Percentiles rank a stretch among this genome's conserved stretches.
phyloP scores from a whole-genome alignment of 2,888 invertebrate species.

The Operophtera brumata region DNA sequence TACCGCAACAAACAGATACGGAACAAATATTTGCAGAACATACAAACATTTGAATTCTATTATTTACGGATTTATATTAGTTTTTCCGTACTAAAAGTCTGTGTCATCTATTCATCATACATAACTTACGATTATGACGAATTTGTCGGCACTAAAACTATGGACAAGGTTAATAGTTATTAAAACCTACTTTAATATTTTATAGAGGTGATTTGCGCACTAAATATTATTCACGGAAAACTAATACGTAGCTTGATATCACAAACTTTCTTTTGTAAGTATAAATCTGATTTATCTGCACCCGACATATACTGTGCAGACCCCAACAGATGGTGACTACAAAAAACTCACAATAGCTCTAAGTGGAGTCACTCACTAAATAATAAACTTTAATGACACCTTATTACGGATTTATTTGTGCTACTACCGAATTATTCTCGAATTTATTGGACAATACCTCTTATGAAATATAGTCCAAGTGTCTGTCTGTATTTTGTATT shows the following conservation, averaged over 20 bases:
- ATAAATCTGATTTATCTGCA: conserved; percentile 35
- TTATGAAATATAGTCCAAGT: neutral
- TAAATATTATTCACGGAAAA: no score
- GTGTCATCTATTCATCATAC: neutral
- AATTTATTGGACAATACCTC: conserved; percentile 66
- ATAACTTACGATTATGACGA: no score
- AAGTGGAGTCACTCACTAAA: conserved; percentile 74
- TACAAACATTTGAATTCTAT: no score
- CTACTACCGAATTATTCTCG: conserved; percentile 69
- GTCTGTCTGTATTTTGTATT: neutral
- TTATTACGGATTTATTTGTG: conserved; percentile 77
- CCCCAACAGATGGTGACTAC: conserved; percentile 45
- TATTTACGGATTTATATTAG: neutral
- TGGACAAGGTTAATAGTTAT: no score
- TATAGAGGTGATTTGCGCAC: no score
- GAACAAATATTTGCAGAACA: no score
- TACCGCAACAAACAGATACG: no score
- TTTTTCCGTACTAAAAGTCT: neutral
- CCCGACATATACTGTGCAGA: conserved; percentile 37
- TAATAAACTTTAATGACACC: conserved; percentile 74
- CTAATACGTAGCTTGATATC: no score
- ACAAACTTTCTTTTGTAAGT: no score
- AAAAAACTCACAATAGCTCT: conserved; percentile 68
- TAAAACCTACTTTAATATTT: no score
- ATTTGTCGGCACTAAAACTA: no score